phyloP scores from a whole-genome alignment of 2,797 vertebrate species.

The Momotus momota region DNA sequence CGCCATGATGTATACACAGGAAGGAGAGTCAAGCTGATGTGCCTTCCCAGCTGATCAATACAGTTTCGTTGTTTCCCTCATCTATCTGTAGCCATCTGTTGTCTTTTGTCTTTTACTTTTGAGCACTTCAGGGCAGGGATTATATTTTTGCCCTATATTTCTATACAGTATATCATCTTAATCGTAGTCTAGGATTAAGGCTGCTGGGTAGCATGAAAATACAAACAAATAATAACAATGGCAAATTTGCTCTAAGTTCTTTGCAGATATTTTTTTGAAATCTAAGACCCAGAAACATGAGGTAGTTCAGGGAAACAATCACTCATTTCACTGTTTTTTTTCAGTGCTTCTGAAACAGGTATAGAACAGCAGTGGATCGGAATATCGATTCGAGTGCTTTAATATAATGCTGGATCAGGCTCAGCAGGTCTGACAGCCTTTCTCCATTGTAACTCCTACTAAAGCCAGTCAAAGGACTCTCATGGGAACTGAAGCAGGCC shows the following conservation, averaged over 20 bases:
- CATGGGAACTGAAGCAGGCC: constrained; percentile 27
- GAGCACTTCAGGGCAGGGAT: constrained; percentile 41
- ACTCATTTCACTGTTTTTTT: neutral
- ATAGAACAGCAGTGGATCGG: neutral
- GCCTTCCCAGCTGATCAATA: constrained; percentile 12
- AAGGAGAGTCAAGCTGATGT: neutral
- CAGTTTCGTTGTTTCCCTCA: constrained; percentile 44
- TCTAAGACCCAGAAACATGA: neutral
- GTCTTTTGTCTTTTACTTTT: constrained; percentile 48
- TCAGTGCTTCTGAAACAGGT: neutral
- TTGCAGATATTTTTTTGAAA: neutral
- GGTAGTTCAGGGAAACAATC: neutral
- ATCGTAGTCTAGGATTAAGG: neutral
- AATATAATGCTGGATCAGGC: neutral
- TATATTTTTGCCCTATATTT: constrained; percentile 42
- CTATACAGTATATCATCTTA: neutral
- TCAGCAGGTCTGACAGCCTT: constrained; percentile 57
- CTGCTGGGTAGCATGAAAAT: neutral
- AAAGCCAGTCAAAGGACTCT: constrained; percentile 21
- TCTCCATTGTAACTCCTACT: constrained; percentile 39
- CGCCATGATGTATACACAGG: neutral
- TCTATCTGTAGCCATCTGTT: constrained; percentile 62
- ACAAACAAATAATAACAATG: neutral
- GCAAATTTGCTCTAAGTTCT: neutral
- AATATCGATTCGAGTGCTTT: neutral